Base-by-base conservation (phyloP, 2,113 vertebrate genomes). In the Eurystomus gularis region DNA sequence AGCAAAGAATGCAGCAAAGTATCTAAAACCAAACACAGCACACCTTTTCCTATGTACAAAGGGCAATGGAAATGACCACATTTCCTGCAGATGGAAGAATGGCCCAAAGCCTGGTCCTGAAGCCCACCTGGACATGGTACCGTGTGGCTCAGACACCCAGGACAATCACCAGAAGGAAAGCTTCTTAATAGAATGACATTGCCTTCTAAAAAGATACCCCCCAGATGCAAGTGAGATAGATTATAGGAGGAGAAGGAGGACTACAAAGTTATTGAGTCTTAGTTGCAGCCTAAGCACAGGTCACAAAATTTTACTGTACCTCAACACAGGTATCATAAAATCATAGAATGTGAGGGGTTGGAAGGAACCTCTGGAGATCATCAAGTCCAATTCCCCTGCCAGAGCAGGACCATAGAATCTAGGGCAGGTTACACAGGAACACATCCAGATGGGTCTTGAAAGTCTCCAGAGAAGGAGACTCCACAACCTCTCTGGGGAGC, bases 61-160 rank as follows among this genome's bases (percentile, higher is more conserved):
- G n/a, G 26, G 19, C 21, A 44, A 68, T 6, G 26, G 65, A 28
- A 72, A 61, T 10, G 1, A 52, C 16, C 4, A 2, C 10, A 7
- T 51, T 81, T 62, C 11, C 55, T 42, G 20, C 33, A 21, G 55
- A 13, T 37, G 39, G 55, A 39, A 42, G 37, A 19, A n/a, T 1
- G 1, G 28, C 24, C 70, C 40, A 68, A 69, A 40, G 40, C 8
- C n/a, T 37, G 52, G 60, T 48, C 26, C 17, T 13, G 13, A 42
- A 80, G 49, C 17, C 12, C 29, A n/a, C n/a, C 42, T 24, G 61
- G 4, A 33, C 28, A 1, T 9, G 10, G 39, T 3, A 5, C 33
- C 7, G 42, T 5, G 29, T 0, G 0, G 79, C 12, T 40, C 3
- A 48, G 48, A n/a, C 40, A 24, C 0, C 1, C 37, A 18, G 23